Conservation (phyloP, 2,888 invertebrate genomes). For the Mechanitis messenoides region DNA sequence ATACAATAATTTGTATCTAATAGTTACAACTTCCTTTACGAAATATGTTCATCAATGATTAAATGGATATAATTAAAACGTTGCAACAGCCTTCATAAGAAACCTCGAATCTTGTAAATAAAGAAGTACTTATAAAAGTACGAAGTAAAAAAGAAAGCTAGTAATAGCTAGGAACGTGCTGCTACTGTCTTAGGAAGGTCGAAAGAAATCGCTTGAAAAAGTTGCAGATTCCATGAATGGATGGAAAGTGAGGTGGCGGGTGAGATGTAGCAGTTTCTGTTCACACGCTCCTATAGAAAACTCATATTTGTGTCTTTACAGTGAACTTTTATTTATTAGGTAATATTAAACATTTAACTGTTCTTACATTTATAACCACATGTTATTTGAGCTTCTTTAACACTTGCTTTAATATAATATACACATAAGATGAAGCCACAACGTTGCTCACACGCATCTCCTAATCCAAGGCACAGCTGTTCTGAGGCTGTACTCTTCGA, state of each 20-base stretch:
- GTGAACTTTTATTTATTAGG: slow-evolving; percentile 18
- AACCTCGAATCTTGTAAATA: slow-evolving; percentile 3
- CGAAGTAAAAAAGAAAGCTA: slow-evolving; percentile 61
- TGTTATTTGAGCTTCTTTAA: too few species aligned
- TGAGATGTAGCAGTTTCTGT: slow-evolving; percentile 62
- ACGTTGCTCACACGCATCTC: not conserved
- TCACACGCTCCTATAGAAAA: slow-evolving; percentile 57
- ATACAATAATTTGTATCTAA: slow-evolving; percentile 25
- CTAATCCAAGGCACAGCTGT: not conserved
- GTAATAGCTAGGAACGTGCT: slow-evolving; percentile 48
- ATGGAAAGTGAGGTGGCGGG: slow-evolving; percentile 69
- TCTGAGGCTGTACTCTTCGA: not conserved
- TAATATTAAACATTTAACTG: slow-evolving; percentile 8
- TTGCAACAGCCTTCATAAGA: not conserved
- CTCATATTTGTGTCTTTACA: slow-evolving; percentile 18
- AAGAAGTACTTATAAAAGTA: slow-evolving; percentile 30
- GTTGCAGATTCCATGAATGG: slow-evolving; percentile 71
- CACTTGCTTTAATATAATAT: too few species aligned
- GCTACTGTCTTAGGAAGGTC: slow-evolving; percentile 50
- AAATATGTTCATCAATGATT: slow-evolving; percentile 22
- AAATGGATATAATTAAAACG: slow-evolving; percentile 10
- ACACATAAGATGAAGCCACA: not conserved
- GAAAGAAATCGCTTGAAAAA: slow-evolving; percentile 72
- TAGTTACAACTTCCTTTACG: slow-evolving; percentile 27
- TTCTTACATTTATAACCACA: too few species aligned